Evolutionary conservation across 2,797 vertebrate species (phyloP), one percentile per base, ranked within the genome.

Genomic region (Acridotheres tristis): DNA sequence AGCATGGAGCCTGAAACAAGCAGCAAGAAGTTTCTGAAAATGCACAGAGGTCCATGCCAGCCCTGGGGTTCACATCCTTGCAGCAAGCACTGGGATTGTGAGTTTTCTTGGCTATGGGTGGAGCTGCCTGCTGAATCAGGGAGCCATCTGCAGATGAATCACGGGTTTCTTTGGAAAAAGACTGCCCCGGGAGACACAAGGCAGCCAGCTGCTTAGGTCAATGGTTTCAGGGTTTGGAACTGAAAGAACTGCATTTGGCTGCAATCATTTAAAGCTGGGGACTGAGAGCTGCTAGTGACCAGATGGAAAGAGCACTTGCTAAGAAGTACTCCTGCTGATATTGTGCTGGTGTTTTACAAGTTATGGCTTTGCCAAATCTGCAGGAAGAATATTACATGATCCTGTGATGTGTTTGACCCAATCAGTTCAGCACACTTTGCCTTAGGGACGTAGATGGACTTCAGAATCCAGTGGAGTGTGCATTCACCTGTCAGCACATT

Each of bases 101-200:
- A 2, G 21, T 36, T 83, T 65, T 67, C 47, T 74, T 63, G 61
- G 42, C 85, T 85, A n/a, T 79, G 94, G 88, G 86, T 93, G 83
- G 88, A 94, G 50, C 63, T 87, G 86, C 80, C 51, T 89, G 47
- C 53, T 3, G 18, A 82, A 95, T 85, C 94, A 95, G 81, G 51
- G 80, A 95, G 76, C 91, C 94, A 97, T 97, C 96, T 97, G 96
- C 27, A 12, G 66, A 93, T 97, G 96, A 97, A 94, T 97, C 96
- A 97, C 1, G 2, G 43, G 54, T 82, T 93, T 95, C 90, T 91
- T 78, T 84, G 93, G 93, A 80, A 95, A 88, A 90, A 90, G 18
- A 11, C 36, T 18, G 48, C 43, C 95, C 58, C 89, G 57, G 10
- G 94, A 88, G 94, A 97, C 55, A 61, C 10, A 5, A 96, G 62